These are phyloP conservation scores for Pantherophis guttatus DNA, from an alignment of 2,113 vertebrate genomes.

Conservation along the genomic window DNA sequence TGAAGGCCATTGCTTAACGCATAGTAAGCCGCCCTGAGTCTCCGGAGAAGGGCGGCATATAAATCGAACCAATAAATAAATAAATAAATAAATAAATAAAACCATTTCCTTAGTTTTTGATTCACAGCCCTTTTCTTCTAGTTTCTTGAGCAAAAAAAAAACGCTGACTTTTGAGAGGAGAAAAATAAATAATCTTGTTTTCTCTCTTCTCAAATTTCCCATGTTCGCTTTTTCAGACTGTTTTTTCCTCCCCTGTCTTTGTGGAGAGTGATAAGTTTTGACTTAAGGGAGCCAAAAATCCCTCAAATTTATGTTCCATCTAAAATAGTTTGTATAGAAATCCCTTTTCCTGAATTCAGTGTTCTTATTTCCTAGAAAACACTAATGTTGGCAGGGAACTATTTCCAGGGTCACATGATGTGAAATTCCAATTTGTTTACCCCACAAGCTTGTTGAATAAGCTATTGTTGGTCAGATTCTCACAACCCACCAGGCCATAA, in stretches of 20 bases:
- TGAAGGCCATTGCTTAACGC: too few relatives aligned
- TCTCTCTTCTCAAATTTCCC: not conserved
- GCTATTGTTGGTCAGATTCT: not conserved
- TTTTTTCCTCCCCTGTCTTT: not conserved
- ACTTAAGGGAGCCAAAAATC: not conserved
- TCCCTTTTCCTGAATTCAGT: not conserved
- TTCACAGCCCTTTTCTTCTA: not conserved
- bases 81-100: too few relatives aligned
- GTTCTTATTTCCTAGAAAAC: too few relatives aligned
- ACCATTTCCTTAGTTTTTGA: not conserved
- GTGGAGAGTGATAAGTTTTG: not conserved
- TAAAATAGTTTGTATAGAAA: not conserved
- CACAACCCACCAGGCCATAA: not conserved
- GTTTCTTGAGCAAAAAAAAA: not conserved
- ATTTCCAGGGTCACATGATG: not conserved
- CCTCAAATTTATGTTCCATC: not conserved
- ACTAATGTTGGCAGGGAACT: not conserved
- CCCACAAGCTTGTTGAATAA: not conserved
- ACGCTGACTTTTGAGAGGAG: not conserved
- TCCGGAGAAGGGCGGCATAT: too few relatives aligned
- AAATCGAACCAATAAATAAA: too few relatives aligned
- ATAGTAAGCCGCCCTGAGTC: too few relatives aligned
- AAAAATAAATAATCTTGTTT: not conserved
- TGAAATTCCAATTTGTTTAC: not conserved
- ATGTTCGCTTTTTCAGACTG: not conserved